Conservation (phyloP, 1,140 invertebrate species). For the Zeugodacus cucurbitae region DNA sequence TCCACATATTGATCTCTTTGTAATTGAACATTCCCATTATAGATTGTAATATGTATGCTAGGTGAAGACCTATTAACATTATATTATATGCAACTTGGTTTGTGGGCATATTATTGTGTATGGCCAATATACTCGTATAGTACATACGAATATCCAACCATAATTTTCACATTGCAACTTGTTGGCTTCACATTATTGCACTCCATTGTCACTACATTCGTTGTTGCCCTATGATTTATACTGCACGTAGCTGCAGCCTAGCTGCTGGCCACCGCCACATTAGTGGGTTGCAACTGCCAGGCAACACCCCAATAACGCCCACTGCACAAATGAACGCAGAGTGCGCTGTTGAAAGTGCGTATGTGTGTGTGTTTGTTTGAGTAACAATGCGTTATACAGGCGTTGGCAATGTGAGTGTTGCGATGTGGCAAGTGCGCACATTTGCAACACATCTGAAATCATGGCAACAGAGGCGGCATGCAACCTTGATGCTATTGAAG, state of each 20-base stretch:
- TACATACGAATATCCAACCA: neutral
- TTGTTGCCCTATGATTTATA: neutral
- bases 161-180: neutral
- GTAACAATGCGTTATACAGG: neutral
- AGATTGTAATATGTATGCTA: no score
- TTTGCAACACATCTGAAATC: neutral
- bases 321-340: neutral
- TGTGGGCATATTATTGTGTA: no score
- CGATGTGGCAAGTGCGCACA: neutral
- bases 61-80: no score
- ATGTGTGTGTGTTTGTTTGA: neutral
- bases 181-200: neutral
- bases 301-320: constrained; percentile 6
- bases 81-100: no score
- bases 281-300: neutral
- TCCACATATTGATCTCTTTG: no score
- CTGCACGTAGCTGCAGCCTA: neutral
- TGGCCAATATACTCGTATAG: neutral
- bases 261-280: neutral
- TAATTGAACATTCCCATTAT: no score
- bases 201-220: neutral
- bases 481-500: neutral
- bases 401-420: neutral
- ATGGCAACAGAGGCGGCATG: neutral
- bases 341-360: neutral